Base-by-base conservation (phyloP, 2,797 vertebrate genomes). In the Rhinatrema bivittatum region DNA sequence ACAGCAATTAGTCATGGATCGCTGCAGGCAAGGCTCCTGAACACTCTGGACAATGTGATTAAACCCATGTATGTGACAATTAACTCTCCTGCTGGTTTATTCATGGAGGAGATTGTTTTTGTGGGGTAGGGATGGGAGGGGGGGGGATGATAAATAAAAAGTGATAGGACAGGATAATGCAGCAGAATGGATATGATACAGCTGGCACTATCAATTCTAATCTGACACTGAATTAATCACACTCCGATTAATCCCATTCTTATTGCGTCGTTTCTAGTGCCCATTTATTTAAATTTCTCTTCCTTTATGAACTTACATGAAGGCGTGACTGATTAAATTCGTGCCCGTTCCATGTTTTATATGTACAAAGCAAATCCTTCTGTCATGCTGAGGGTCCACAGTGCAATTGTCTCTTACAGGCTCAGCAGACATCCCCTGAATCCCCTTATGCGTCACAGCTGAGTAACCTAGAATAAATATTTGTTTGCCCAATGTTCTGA, bases 1-100 rank as follows among this genome's bases (percentile, higher is more conserved):
- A 72, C 68, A 76, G 76, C 83, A 81, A 79, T 91, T 86, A 89
- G 83, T 87, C 84, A 85, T 48, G 78, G 85, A 82, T 84, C 56
- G 62, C 77, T 81, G 78, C 67, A 72, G 79, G 82, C 78, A 72
- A 65, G 67, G 73, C 65, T 79, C 70, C 75, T 53, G 19, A 79
- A 75, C 61, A 39, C 76, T 65, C 57, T 42, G 72, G 81, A 75
- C 85, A 91, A 90, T 91, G 76, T 93, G 91, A 97, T 97, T 96
- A 94, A 97, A 94, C 58, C 86, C 86, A 36, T 95, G 93, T 95
- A 91, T 91, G 86, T 81, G 85, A 93, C 92, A 94, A 93, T 95
- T 95, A 96, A 90, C 91, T 82, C 71, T 82, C 80, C 74, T 68
- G 82, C 68, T 60, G 79, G 84, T 84, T 75, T 68, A 58, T 78